Conservation (phyloP, 2,888 invertebrate genomes). For the Abscondita cerata region DNA sequence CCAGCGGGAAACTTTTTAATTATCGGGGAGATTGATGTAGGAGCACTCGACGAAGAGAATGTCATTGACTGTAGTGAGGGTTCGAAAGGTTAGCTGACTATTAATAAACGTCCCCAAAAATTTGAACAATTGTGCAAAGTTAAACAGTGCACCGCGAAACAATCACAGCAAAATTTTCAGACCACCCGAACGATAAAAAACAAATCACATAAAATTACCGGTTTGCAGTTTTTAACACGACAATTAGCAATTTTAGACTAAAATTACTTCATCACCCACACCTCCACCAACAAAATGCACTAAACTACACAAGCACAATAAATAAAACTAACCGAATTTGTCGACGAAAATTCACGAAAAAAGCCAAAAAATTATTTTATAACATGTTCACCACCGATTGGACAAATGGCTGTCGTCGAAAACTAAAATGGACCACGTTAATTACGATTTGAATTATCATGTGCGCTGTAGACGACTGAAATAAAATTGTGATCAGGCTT, state of each 20-base stretch:
- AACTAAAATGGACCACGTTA: conserved; percentile 22
- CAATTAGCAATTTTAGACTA: conserved; percentile 21
- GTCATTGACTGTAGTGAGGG: no score
- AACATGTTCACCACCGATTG: conserved; percentile 3
- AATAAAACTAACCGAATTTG: conserved; percentile 38
- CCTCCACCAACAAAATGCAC: conserved; percentile 31
- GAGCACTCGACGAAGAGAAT: no score
- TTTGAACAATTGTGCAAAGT: no score
- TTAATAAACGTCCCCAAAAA: conserved; percentile 12
- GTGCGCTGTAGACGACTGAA: conserved; percentile 46
- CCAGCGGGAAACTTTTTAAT: no score
- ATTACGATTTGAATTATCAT: conserved; percentile 45
- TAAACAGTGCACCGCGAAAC: no score
- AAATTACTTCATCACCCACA: conserved; percentile 32
- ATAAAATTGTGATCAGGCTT: conserved; percentile 45
- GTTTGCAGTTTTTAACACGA: neutral
- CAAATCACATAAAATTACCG: conserved; percentile 16
- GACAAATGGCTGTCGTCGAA: conserved; percentile 17
- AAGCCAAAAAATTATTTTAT: conserved; percentile 17
- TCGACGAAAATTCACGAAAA: conserved; percentile 34
- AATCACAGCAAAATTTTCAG: neutral
- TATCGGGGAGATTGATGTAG: no score
- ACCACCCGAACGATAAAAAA: conserved; percentile 16
- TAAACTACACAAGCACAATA: conserved; percentile 37
- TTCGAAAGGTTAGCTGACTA: conserved; percentile 8